These are phyloP conservation scores for Beroe ovata DNA, from an alignment of 37 sponge, comb jelly and placozoan species.

Conservation along the genomic window DNA sequence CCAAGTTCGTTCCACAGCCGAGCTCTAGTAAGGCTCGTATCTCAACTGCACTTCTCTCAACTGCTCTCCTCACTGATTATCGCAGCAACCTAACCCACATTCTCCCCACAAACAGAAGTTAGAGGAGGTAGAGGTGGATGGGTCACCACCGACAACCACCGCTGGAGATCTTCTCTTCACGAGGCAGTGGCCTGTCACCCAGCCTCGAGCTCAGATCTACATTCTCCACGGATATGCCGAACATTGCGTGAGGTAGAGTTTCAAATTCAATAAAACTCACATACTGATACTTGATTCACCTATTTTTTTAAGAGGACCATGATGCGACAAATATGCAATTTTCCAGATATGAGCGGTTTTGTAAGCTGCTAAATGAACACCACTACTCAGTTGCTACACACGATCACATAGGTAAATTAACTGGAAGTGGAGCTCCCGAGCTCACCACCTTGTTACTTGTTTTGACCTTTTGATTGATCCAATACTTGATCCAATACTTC, in stretches of 20 bases:
- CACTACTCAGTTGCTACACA: constrained; percentile 21
- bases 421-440: neutral
- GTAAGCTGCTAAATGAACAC: constrained; percentile 22
- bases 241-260: constrained; percentile 34
- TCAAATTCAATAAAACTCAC: neutral
- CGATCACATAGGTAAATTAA: constrained; percentile 24
- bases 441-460: neutral
- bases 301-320: neutral
- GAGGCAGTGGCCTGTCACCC: neutral
- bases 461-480: too few species aligned
- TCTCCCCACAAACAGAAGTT: neutral
- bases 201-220: constrained; percentile 1
- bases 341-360: constrained; percentile 6
- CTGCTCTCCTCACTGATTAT: neutral
- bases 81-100: too few species aligned
- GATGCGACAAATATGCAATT: neutral
- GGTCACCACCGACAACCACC: neutral
- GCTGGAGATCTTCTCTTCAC: neutral
- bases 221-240: constrained; percentile 60
- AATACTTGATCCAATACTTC: too few species aligned
- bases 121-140: constrained; percentile 22
- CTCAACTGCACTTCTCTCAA: too few species aligned
- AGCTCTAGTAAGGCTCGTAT: constrained; percentile 47
- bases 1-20: constrained; percentile 1
- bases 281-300: neutral